Evolutionary conservation across 2,113 vertebrate genomes (phyloP).

Genomic region (Oenanthe oenanthe): DNA sequence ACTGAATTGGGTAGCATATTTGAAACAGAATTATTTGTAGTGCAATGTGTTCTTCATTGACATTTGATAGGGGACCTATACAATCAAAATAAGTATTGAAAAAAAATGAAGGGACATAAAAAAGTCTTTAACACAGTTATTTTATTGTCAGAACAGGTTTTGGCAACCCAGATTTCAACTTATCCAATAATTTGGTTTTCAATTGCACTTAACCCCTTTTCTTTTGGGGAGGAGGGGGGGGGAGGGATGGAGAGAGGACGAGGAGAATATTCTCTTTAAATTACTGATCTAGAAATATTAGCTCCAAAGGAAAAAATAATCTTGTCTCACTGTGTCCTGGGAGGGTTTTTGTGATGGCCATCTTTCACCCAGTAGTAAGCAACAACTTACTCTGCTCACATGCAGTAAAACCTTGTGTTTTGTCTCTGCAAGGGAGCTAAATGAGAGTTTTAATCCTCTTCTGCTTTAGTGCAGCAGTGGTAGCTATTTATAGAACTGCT

Average conservation of each 20-base stretch:
- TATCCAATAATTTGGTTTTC: background rate
- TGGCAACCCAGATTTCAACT: background rate
- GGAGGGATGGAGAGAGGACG: background rate
- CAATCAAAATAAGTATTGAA: background rate
- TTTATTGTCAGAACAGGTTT: background rate
- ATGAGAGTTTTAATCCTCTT: constrained; percentile 41
- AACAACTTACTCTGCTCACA: background rate
- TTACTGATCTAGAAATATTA: background rate
- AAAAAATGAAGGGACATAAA: background rate
- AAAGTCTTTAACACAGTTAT: background rate
- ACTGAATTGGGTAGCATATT: background rate
- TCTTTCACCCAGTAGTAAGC: background rate
- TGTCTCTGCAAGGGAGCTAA: constrained; percentile 16
- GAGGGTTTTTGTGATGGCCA: background rate
- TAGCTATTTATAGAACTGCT: constrained; percentile 50
- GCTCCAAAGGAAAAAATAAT: background rate
- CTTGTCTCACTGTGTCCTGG: background rate
- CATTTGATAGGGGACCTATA: background rate
- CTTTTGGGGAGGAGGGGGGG: background rate
- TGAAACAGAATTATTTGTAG: background rate
- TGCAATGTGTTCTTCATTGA: background rate
- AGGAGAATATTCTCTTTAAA: background rate
- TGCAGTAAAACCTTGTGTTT: background rate
- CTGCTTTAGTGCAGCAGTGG: background rate
- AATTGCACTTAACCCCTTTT: background rate